phyloP scores from a whole-genome alignment of 64 coral and sea anemone genomes.

The Porites australiensis region DNA sequence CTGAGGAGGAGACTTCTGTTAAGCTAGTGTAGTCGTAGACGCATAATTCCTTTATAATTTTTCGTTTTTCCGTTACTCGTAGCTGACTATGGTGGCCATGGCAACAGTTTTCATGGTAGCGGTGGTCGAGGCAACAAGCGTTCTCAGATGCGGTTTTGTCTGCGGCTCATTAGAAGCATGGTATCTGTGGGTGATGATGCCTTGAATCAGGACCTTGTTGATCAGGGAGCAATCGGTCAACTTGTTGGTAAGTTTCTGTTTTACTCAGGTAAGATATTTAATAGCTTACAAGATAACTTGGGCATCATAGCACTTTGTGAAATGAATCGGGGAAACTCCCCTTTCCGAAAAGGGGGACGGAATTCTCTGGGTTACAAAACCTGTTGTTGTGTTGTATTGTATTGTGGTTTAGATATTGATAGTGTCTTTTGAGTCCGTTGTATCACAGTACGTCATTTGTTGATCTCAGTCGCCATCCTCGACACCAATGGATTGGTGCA shows the following conservation, averaged over 20 bases:
- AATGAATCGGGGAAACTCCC: too few species aligned
- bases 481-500: too few species aligned
- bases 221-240: slow-evolving; percentile 94
- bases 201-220: slow-evolving; percentile 91
- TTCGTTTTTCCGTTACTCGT: background rate
- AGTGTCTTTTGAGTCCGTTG: too few species aligned
- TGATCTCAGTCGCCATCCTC: too few species aligned
- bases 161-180: slow-evolving; percentile 92
- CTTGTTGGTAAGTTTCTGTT: slow-evolving; percentile 64
- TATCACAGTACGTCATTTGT: too few species aligned
- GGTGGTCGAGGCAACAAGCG: slow-evolving; percentile 99
- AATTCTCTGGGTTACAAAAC: too few species aligned
- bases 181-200: slow-evolving; percentile 86
- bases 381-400: too few species aligned
- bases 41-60: background rate
- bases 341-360: too few species aligned
- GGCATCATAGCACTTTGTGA: too few species aligned
- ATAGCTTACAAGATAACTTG: background rate
- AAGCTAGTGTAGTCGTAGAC: background rate
- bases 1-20: too few species aligned
- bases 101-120: slow-evolving; percentile 96
- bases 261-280: background rate
- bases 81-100: slow-evolving; percentile 99
- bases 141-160: slow-evolving; percentile 94
- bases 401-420: too few species aligned